Conservation (phyloP, 2,888 invertebrate genomes). For the Tiliacea citrago region DNA sequence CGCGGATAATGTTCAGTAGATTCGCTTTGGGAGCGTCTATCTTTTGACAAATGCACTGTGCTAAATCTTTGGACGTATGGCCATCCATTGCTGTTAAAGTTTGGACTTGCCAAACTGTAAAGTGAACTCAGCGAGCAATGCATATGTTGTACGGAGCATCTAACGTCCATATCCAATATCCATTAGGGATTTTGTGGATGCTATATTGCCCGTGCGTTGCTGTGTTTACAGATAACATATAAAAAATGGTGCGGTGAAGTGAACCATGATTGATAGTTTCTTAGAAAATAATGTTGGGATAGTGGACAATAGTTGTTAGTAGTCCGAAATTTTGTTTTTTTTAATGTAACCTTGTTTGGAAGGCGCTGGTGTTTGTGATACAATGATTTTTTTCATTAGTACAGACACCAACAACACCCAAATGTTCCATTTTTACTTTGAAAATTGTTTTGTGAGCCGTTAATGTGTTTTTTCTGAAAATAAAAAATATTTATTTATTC, state of each 20-base stretch:
- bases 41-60: constrained; percentile 48
- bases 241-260: constrained; percentile 76
- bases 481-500: too few species aligned
- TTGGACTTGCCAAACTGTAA: background rate
- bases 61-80: constrained; percentile 48
- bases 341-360: too few species aligned
- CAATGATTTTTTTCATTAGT: too few species aligned
- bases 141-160: constrained; percentile 1
- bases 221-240: constrained; percentile 76
- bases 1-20: constrained; percentile 66
- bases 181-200: constrained; percentile 64
- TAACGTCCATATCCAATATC: constrained; percentile 37
- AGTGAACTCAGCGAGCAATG: constrained; percentile 31
- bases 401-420: too few species aligned
- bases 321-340: too few species aligned
- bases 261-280: constrained; percentile 75
- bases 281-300: constrained; percentile 46
- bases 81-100: constrained; percentile 47
- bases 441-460: too few species aligned
- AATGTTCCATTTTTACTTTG: too few species aligned
- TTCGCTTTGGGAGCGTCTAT: constrained; percentile 61
- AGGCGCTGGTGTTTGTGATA: too few species aligned
- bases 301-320: too few species aligned
- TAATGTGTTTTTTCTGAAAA: too few species aligned
- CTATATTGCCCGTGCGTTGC: constrained; percentile 70